phyloP scores from a whole-genome alignment of 2,797 vertebrate genomes.

The Austrolebias charrua region DNA sequence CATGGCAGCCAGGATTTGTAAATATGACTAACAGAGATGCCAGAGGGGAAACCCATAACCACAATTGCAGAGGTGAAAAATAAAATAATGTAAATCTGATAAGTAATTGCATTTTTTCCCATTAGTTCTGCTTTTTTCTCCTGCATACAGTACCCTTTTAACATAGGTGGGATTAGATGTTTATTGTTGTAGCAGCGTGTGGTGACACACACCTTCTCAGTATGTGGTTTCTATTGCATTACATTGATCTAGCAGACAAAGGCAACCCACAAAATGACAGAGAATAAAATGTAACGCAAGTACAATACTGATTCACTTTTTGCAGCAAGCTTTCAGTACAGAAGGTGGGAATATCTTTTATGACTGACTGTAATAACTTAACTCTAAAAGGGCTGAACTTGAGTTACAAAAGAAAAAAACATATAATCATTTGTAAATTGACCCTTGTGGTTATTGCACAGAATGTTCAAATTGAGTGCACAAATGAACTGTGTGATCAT shows the following conservation, averaged over 20 bases:
- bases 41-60: slow-evolving; percentile 31
- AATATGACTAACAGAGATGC: slow-evolving; percentile 45
- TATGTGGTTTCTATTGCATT: neutral
- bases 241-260: neutral
- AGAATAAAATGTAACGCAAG: too few relatives aligned
- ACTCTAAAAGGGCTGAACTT: neutral
- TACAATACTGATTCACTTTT: too few relatives aligned
- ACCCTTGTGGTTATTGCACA: neutral
- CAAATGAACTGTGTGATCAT: too few relatives aligned
- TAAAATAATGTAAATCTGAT: too few relatives aligned
- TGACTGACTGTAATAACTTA: neutral
- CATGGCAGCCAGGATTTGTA: slow-evolving; percentile 43
- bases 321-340: too few relatives aligned
- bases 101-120: neutral
- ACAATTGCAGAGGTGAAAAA: neutral
- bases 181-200: neutral
- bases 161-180: neutral
- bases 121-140: neutral
- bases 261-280: too few relatives aligned
- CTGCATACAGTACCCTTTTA: neutral
- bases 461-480: neutral
- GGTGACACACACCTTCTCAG: neutral
- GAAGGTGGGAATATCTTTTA: neutral
- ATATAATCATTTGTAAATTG: neutral
- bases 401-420: neutral